Percentiles rank a stretch among this genome's conserved stretches.
Evolutionary conservation across 1,140 invertebrate species (phyloP).

Genomic region (Ostrea edulis): DNA sequence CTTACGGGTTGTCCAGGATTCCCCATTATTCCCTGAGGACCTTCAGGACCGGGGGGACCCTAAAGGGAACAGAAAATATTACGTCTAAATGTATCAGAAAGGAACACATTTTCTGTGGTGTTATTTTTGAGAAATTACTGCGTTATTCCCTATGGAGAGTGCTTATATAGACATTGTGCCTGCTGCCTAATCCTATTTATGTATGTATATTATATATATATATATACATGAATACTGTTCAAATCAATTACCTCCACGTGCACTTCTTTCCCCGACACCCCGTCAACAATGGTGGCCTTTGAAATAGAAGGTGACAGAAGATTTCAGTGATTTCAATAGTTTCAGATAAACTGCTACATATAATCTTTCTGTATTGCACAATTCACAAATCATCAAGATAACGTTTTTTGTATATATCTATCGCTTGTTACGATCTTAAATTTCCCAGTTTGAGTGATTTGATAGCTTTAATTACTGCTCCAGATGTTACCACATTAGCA

Average conservation of each 20-base stretch:
- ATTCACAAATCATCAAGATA: not conserved
- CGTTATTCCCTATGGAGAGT: too few species aligned
- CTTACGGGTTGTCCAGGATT: not conserved
- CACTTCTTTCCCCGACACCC: not conserved
- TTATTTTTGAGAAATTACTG: not conserved
- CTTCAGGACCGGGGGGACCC: slow-evolving; percentile 35
- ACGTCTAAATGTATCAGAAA: not conserved
- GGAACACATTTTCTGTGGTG: not conserved
- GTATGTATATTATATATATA: too few species aligned
- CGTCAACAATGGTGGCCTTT: not conserved
- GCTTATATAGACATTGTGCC: too few species aligned
- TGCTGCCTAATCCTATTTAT: too few species aligned
- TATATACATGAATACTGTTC: too few species aligned
- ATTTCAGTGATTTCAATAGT: not conserved
- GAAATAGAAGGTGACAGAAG: not conserved
- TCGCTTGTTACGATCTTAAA: not conserved
- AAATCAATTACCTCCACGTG: not conserved
- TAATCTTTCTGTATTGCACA: not conserved
- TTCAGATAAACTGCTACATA: not conserved
- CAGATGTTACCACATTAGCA: not conserved
- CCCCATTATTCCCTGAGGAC: slow-evolving; percentile 4
- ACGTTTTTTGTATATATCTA: not conserved
- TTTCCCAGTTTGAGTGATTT: not conserved
- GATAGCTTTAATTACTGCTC: not conserved
- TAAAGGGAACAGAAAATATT: not conserved